phyloP scores from a whole-genome alignment of 2,888 invertebrate genomes.

The Criorhina ranunculi region DNA sequence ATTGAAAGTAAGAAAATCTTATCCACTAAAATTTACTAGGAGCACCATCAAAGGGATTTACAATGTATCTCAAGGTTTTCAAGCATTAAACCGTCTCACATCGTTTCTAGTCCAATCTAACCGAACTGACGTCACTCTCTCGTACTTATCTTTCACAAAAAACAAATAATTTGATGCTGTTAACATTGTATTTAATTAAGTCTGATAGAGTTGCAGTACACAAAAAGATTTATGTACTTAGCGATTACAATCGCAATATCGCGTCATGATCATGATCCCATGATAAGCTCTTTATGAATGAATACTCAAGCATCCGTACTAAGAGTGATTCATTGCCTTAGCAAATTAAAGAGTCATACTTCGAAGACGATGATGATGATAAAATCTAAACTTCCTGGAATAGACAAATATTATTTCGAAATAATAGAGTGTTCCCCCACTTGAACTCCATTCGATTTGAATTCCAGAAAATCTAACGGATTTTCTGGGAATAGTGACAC shows the following conservation, averaged over 20 bases:
- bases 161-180: conserved; percentile 5
- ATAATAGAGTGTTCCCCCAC: not conserved
- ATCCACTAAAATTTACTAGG: too few relatives aligned
- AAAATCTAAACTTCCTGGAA: conserved; percentile 52
- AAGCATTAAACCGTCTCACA: too few relatives aligned
- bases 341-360: conserved; percentile 53
- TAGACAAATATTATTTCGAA: conserved; percentile 7
- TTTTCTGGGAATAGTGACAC: conserved; percentile 82
- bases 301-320: conserved; percentile 59
- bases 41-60: too few relatives aligned
- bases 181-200: conserved; percentile 27
- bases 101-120: too few relatives aligned
- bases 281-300: conserved; percentile 64
- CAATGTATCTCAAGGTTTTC: too few relatives aligned
- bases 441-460: conserved; percentile 4
- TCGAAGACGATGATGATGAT: conserved; percentile 22
- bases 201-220: conserved; percentile 15
- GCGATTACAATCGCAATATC: conserved; percentile 23
- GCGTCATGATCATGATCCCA: conserved; percentile 23
- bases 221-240: conserved; percentile 46
- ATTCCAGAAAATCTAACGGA: conserved; percentile 52
- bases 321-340: conserved; percentile 56
- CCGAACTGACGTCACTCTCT: too few relatives aligned
- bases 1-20: too few relatives aligned
- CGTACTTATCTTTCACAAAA: conserved; percentile 7